Conservation (phyloP, 1,140 invertebrate species). For the Bicyclus anynana region DNA sequence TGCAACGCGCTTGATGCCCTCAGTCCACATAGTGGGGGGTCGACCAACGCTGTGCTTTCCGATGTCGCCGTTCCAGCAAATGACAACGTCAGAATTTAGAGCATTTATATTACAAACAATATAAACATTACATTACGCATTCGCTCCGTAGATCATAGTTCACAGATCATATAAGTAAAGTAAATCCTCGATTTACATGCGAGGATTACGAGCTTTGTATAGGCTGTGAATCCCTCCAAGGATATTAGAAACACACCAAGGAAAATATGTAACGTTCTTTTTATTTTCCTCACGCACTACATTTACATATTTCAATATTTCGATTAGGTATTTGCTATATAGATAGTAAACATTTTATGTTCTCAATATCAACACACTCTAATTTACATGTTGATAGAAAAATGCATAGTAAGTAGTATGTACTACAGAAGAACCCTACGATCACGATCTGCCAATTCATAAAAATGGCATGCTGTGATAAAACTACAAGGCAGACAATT, state of each 20-base stretch:
- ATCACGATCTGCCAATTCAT: too few relatives aligned
- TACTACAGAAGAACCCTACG: too few relatives aligned
- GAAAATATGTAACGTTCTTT: conserved; percentile 2
- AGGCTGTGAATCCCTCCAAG: background rate
- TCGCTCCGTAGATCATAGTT: background rate
- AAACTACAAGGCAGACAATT: too few relatives aligned
- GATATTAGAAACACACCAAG: background rate
- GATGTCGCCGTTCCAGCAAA: too few relatives aligned
- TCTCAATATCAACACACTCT: background rate
- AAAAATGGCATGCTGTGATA: too few relatives aligned
- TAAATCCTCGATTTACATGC: conserved; percentile 5
- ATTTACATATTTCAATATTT: conserved; percentile 9
- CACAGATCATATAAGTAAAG: conserved; percentile 1
- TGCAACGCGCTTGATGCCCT: too few relatives aligned
- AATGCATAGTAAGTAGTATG: too few relatives aligned
- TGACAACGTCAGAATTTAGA: too few relatives aligned
- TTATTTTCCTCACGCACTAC: background rate
- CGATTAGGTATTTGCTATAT: background rate
- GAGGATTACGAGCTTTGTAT: conserved; percentile 10
- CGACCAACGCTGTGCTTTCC: too few relatives aligned
- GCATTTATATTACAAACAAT: background rate
- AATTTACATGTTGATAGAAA: too few relatives aligned
- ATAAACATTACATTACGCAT: background rate
- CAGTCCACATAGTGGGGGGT: too few relatives aligned
- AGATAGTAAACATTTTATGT: background rate